Conservation (phyloP, 2,888 invertebrate species). For the Chloromyia formosa region DNA sequence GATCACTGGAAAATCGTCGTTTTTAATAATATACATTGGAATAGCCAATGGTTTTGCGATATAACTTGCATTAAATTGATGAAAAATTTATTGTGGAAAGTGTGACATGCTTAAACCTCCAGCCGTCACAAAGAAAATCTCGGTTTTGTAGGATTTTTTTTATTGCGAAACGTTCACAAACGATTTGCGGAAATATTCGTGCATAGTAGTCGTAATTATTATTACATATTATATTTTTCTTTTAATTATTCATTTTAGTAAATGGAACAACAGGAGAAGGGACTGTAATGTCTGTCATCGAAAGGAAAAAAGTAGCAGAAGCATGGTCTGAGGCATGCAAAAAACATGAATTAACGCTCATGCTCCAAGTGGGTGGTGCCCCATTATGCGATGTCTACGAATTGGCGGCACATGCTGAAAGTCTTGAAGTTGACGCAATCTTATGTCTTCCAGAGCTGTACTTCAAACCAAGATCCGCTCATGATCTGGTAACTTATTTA, state of each 20-base stretch:
- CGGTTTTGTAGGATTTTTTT: too few species aligned
- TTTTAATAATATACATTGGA: too few species aligned
- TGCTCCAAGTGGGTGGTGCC: slow-evolving; percentile 79
- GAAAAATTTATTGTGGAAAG: too few species aligned
- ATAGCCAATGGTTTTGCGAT: too few species aligned
- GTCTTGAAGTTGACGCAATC: slow-evolving; percentile 72
- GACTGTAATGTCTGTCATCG: slow-evolving; percentile 70
- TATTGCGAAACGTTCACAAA: too few species aligned
- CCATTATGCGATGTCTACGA: slow-evolving; percentile 74
- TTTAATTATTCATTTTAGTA: slow-evolving; percentile 65
- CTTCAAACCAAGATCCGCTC: slow-evolving; percentile 72
- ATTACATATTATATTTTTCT: background rate
- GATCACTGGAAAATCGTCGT: too few species aligned
- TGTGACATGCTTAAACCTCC: too few species aligned
- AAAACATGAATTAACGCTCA: slow-evolving; percentile 68
- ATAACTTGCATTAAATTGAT: too few species aligned
- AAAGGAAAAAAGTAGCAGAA: slow-evolving; percentile 74
- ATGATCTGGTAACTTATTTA: slow-evolving; percentile 74
- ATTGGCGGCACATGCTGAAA: slow-evolving; percentile 75
- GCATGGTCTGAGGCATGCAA: slow-evolving; percentile 71
- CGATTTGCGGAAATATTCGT: too few species aligned
- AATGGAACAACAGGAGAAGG: slow-evolving; percentile 86
- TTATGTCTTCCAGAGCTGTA: slow-evolving; percentile 81
- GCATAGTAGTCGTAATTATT: too few species aligned
- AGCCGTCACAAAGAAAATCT: too few species aligned